Evolutionary conservation across 2,888 invertebrate species (phyloP).

Genomic region (Drosophila heteroneura): DNA sequence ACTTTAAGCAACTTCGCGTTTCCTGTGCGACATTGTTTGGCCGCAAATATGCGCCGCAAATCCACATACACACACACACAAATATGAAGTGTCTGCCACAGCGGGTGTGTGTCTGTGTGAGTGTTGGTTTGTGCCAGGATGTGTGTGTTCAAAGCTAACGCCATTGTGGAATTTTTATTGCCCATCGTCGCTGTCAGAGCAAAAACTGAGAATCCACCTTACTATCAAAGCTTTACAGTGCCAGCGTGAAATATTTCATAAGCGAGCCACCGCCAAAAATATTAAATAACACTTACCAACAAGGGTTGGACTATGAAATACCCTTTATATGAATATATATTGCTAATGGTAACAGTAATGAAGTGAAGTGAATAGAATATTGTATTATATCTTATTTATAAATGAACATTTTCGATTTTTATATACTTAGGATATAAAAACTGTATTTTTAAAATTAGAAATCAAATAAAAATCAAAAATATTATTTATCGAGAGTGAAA

Average conservation of each 20-base stretch:
- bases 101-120: constrained; percentile 13
- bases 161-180: constrained; percentile 78
- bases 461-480: neutral
- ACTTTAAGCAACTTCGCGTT: constrained; percentile 63
- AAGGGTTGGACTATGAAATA: neutral
- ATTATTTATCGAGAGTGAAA: neutral
- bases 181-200: constrained; percentile 64
- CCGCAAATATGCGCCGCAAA: constrained; percentile 65
- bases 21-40: constrained; percentile 65
- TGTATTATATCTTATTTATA: too few species aligned
- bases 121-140: neutral
- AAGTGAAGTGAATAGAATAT: neutral
- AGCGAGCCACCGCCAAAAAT: constrained; percentile 46
- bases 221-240: constrained; percentile 62
- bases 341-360: neutral
- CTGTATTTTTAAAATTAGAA: neutral
- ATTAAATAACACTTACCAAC: constrained; percentile 1
- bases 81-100: constrained; percentile 4
- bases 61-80: constrained; percentile 45
- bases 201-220: constrained; percentile 52
- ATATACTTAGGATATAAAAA: too few species aligned
- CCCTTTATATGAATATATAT: neutral
- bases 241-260: constrained; percentile 75
- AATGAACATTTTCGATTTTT: too few species aligned
- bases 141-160: constrained; percentile 56